A percentile compares a stretch with the other conserved stretches of the same genome.
Conservation (phyloP, 2,797 vertebrate species). For the Numenius phaeopus region DNA sequence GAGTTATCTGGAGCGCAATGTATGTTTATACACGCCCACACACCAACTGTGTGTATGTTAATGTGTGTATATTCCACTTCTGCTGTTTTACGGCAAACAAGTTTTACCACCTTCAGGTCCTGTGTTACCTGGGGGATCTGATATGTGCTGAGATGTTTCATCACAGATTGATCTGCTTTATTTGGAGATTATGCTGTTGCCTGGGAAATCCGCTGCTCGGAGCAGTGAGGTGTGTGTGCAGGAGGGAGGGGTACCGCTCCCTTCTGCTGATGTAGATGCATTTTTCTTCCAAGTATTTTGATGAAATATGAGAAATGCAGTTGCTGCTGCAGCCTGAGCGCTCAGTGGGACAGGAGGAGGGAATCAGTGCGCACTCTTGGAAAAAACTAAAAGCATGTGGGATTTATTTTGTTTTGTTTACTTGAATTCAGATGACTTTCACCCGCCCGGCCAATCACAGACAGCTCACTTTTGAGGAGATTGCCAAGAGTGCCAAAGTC, state of each 20-base stretch:
- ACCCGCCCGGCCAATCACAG: slow-evolving; percentile 96
- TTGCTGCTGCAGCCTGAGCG: not conserved
- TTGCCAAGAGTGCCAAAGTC: slow-evolving; percentile 92
- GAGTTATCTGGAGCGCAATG: rapidly evolving
- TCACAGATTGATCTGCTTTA: not conserved
- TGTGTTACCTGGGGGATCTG: not conserved
- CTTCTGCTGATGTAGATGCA: rapidly evolving
- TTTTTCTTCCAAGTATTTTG: not conserved
- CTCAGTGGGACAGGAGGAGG: not conserved
- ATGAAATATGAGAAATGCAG: not conserved
- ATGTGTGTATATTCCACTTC: rapidly evolving
- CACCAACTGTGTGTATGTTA: not conserved
- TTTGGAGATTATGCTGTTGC: not conserved
- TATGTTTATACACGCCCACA: not conserved
- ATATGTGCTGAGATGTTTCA: rapidly evolving
- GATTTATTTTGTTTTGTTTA: not conserved
- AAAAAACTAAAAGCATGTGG: not conserved
- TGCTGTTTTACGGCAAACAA: rapidly evolving
- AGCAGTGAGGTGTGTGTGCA: not conserved
- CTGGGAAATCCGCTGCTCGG: not conserved
- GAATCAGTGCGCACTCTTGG: not conserved
- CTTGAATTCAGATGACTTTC: slow-evolving; percentile 92
- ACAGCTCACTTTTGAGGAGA: slow-evolving; percentile 96
- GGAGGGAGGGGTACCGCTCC: not conserved
- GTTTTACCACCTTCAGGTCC: not conserved